Evolutionary conservation across 2,113 vertebrate species (phyloP), one percentile per base, ranked within the genome.

Genomic region (Poecile atricapillus): DNA sequence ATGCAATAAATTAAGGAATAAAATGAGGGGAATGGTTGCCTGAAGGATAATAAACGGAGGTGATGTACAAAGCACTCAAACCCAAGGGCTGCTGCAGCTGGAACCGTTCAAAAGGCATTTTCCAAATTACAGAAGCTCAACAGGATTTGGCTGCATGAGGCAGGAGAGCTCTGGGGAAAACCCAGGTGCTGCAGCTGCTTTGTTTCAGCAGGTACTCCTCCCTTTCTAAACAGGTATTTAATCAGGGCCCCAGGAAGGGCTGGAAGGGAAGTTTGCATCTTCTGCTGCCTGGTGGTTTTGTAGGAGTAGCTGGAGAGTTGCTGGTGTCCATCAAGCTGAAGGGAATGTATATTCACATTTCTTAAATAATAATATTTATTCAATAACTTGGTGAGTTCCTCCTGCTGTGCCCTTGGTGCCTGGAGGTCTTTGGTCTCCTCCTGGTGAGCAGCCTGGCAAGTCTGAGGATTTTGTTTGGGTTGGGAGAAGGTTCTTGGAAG

Each of bases 121-220:
- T 39, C 10, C 73, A 84, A 87, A 94, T 56, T 28, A 41, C 31
- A 87, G 77, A 56, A 71, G 28, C 91, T 82, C 85, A 2, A 46
- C 43, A 30, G 80, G 77, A 41, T 79, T 82, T 94, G 95, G 91
- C 93, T 94, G 86, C 67, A 1, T 3, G 86, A 83, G 92, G 77
- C 52, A 35, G 80, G 81, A 94, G 89, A 69, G 65, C 91, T 94
- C 77, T 14, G 47, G 80, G 93, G 81, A 84, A 71, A 92, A 35
- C 58, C 43, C 89, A 89, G 86, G 80, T 75, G 93, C 91, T 92
- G 92, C 91, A 94, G 71, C 84, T 93, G 90, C 94, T 78, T 52
- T 27, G 39, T 70, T 69, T 13, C 79, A 67, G 79, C 88, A 55
- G 88, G 79, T 22, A 21, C 33, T 44, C 56, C 73, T 94, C 46